Evolutionary conservation across 2,797 vertebrate genomes (phyloP), one percentile per base, ranked within the genome.

Genomic region (Helostoma temminkii): DNA sequence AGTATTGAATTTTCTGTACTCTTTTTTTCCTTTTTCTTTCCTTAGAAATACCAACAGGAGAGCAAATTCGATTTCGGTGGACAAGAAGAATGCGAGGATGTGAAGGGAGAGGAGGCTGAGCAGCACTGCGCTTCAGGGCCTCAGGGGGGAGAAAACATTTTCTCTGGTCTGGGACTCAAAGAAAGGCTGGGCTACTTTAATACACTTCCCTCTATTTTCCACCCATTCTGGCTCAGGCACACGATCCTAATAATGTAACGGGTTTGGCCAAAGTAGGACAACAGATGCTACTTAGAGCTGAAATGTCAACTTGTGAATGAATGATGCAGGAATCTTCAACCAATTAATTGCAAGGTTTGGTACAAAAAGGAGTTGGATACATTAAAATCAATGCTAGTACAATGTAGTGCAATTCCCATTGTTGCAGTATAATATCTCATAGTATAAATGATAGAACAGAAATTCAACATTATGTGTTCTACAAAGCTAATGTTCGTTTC

Each of bases 141-240:
- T 87, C 69, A 1, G 82, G 91, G 76, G 87, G 62, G 43, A 71
- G 66, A 78, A 73, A 80, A 83, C 90, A 80, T 87, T 92, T 91
- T 91, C 76, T 87, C 69, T 88, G 90, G 86, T 76, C 67, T 62
- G 53, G 73, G 74, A 81, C 83, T 85, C 83, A 86, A 89, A 87
- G 80, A 88, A 82, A 85, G 75, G 68, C 81, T 74, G 68, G 50
- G 70, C 70, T 71, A 74, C 84, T 86, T 83, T 84, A 78, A 79
- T 79, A 84, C 78, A 48, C 62, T 22, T 78, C 66, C 62, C 72
- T 79, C 77, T 87, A 65, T 62, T 82, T 83, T 81, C 79, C 64
- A 78, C 50, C 78, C 77, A 45, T 66, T 65, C 78, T 85, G 79
- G 82, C 81, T 76, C 70, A 36, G 66, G 60, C 81, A 43, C 58